Percentiles rank a stretch among this genome's conserved stretches.
Evolutionary conservation across 2,888 invertebrate genomes (phyloP).

Genomic region (Apamea crenata): DNA sequence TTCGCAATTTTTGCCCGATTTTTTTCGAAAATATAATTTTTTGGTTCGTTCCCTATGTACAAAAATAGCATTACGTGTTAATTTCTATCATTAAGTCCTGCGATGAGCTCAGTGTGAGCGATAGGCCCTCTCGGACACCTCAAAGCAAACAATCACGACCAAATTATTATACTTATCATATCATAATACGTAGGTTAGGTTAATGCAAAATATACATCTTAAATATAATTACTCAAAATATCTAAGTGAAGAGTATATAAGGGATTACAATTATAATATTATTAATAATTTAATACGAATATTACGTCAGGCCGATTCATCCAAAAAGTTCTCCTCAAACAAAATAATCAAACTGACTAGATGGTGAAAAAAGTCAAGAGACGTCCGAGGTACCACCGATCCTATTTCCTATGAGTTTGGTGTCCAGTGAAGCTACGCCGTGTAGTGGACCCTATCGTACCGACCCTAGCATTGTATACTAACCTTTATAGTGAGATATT

Average conservation of each 20-base stretch:
- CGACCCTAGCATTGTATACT: constrained; percentile 19
- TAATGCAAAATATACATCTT: constrained; percentile 35
- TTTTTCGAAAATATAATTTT: constrained; percentile 61
- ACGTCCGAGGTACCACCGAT: constrained; percentile 38
- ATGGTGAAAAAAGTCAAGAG: background rate
- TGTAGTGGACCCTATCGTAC: constrained; percentile 29
- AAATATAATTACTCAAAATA: constrained; percentile 21
- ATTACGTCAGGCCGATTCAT: constrained; percentile 19
- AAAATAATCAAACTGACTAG: background rate
- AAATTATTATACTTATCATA: background rate
- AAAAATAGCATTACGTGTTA: constrained; percentile 67
- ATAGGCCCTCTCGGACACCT: constrained; percentile 53
- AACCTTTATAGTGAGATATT: constrained; percentile 20
- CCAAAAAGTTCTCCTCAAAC: background rate
- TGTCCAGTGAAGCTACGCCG: constrained; percentile 42
- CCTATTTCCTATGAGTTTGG: constrained; percentile 32
- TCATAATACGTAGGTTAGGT: constrained; percentile 2
- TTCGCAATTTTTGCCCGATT: constrained; percentile 29
- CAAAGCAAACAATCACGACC: constrained; percentile 4
- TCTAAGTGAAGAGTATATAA: constrained; percentile 22
- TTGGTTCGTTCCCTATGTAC: constrained; percentile 58
- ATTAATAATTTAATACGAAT: constrained; percentile 23
- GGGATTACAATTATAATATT: constrained; percentile 36
- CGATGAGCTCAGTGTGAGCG: constrained; percentile 50
- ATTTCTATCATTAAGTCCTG: constrained; percentile 55